Percentiles rank a stretch among this genome's conserved stretches.
Conservation (phyloP, 2,797 vertebrate genomes). For the Peromyscus melanophrys region DNA sequence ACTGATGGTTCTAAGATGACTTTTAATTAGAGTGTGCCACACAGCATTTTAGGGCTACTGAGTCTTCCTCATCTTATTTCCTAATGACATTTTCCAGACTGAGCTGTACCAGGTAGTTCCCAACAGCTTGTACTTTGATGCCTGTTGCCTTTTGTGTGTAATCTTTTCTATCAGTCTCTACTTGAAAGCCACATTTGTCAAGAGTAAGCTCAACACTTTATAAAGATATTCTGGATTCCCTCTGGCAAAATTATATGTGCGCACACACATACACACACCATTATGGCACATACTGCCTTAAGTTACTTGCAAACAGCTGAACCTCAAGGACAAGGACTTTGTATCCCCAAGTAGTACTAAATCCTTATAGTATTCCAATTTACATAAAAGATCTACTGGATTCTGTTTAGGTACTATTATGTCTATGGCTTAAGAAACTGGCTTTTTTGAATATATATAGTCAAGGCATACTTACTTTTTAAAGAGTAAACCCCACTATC, state of each 20-base stretch:
- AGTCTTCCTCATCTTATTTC: neutral
- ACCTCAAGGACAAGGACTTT: neutral
- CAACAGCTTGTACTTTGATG: neutral
- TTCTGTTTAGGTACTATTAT: neutral
- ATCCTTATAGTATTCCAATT: neutral
- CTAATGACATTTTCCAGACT: neutral
- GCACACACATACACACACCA: neutral
- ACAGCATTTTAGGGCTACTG: neutral
- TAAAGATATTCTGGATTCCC: neutral
- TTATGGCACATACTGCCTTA: neutral
- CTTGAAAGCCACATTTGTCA: conserved; percentile 10
- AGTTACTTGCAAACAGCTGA: neutral
- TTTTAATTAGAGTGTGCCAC: neutral
- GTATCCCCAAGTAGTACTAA: neutral
- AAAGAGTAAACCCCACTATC: neutral
- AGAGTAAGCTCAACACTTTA: neutral
- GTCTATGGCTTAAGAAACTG: neutral
- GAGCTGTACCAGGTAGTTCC: neutral
- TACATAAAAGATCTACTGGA: neutral
- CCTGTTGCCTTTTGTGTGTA: conserved; percentile 1
- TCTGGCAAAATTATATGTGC: neutral
- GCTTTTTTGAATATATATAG: neutral
- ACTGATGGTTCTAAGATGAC: neutral
- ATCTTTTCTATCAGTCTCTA: neutral
- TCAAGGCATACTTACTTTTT: neutral